phyloP scores from a whole-genome alignment of 2,888 invertebrate species.

The Acanthoscelides obtectus region DNA sequence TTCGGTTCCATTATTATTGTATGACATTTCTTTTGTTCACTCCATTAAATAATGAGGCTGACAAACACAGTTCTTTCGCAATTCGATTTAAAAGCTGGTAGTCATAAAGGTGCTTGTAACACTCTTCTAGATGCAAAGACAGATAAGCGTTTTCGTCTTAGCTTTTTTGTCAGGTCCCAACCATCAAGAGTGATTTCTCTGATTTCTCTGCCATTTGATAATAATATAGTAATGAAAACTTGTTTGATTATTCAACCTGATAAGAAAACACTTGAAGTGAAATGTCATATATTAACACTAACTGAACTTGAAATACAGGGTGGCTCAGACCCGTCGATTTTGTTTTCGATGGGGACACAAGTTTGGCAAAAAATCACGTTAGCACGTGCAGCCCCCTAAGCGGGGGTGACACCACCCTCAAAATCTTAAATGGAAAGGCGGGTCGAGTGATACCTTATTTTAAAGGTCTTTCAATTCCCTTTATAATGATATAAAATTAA shows the following conservation, averaged over 20 bases:
- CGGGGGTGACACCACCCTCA: too few relatives aligned
- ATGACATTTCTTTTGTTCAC: background rate
- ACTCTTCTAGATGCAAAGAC: background rate
- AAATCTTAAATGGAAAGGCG: too few relatives aligned
- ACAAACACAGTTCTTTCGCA: background rate
- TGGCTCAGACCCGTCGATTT: too few relatives aligned
- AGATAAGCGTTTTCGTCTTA: background rate
- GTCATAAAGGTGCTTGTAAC: background rate
- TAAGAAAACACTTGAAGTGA: background rate
- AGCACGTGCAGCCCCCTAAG: too few relatives aligned
- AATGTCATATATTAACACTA: too few relatives aligned
- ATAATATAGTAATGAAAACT: background rate
- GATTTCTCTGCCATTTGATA: background rate
- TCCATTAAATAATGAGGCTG: background rate
- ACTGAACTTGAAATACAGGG: too few relatives aligned
- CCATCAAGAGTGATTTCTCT: background rate
- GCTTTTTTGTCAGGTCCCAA: background rate
- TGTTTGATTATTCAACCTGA: background rate
- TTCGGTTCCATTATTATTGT: background rate
- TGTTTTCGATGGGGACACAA: too few relatives aligned
- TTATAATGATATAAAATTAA: too few relatives aligned
- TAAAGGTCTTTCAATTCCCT: too few relatives aligned
- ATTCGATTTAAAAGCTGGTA: background rate
- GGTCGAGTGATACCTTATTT: too few relatives aligned
- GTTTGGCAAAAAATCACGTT: too few relatives aligned